phyloP scores from a whole-genome alignment of 2,113 vertebrate genomes.

The Nannospalax galili region DNA sequence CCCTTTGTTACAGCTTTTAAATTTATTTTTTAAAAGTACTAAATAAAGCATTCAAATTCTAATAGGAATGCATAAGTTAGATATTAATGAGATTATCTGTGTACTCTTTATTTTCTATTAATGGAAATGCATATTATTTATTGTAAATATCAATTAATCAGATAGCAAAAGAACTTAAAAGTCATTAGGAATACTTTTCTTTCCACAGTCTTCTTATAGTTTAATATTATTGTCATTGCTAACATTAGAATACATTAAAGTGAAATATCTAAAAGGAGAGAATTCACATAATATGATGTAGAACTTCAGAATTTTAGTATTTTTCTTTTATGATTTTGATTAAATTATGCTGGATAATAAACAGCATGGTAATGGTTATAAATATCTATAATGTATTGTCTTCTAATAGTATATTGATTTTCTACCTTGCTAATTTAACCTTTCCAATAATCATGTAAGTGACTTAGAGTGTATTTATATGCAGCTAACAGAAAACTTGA shows the following conservation, averaged over 20 bases:
- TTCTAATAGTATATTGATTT: background rate
- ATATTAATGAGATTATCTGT: background rate
- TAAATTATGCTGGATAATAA: background rate
- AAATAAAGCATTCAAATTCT: slow-evolving; percentile 21
- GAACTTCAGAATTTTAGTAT: background rate
- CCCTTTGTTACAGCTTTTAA: background rate
- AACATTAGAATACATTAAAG: slow-evolving; percentile 18
- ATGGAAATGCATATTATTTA: background rate
- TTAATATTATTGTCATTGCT: background rate
- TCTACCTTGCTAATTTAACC: background rate
- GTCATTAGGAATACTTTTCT: background rate
- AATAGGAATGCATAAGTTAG: background rate
- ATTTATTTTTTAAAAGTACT: background rate
- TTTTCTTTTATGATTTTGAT: background rate
- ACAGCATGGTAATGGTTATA: background rate
- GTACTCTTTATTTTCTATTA: background rate
- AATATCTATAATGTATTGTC: background rate
- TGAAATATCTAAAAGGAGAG: background rate
- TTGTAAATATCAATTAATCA: background rate
- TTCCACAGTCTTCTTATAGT: background rate
- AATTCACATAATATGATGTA: background rate
- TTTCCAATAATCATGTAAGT: background rate
- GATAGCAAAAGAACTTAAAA: background rate
- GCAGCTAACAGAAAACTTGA: background rate
- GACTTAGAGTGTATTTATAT: background rate